Base-by-base conservation (phyloP, 2,888 invertebrate species). In the Cerastis leucographa region DNA sequence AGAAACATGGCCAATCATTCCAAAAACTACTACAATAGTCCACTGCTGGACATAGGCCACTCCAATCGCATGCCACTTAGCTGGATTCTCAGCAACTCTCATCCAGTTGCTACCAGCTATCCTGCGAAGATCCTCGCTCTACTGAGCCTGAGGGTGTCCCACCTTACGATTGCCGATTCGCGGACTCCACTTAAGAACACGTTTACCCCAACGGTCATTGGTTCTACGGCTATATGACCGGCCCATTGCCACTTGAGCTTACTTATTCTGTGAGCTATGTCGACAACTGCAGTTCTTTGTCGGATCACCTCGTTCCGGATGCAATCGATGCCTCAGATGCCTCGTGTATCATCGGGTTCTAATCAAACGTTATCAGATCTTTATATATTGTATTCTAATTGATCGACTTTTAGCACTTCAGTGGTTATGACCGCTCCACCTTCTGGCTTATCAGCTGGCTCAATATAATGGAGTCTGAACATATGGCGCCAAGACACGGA, bases 321-420 rank as follows among this genome's bases (percentile, higher is more conserved):
- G 2, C 3, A 3, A 35, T 35, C 35, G 35, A 35, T 35, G 35
- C 35, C 35, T 35, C 3, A 3, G 35, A 35, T 35, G 35, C 35
- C 35, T 35, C 35, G 35, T 35, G 35, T 35, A 35, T 35, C 35
- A 35, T 35, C 35, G 35, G 17, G 35, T n/a, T 67, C 67, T 62
- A 81, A 79, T 75, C 22, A 68, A 68, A 75, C 46, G 76, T 80
- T 76, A 77, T 76, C 62, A 68, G 56, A 49, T 70, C 22, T 61
- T 66, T 70, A 77, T 35, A 66, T 25, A 70, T 46, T 19, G 70
- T 9, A 59, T 71, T 3, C 44, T 62, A 77, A 64, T 80, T 71
- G 56, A 7, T 17, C 12, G 40, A 6, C 14, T 56, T 17, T 80
- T 80, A 83, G 29, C 83, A 78, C 67, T 56, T 67, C 25, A 59